phyloP scores from a whole-genome alignment of 37 sponge, comb jelly and placozoan species.

The Tethya wilhelma region DNA sequence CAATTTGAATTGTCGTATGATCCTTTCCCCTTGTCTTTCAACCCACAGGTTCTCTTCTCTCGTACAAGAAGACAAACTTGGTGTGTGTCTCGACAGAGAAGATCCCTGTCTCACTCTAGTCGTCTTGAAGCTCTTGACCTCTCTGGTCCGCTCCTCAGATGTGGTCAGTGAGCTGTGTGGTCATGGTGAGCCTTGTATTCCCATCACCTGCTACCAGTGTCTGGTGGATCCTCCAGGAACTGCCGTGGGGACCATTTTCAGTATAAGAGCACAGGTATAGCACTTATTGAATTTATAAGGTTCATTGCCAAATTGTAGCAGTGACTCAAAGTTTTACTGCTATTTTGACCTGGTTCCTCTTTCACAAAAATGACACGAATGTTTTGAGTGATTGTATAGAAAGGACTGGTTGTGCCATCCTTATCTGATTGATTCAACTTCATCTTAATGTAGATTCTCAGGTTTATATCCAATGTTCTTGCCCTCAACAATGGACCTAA shows the following conservation, averaged over 20 bases:
- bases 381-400: no score
- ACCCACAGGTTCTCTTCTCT: slow-evolving; percentile 25
- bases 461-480: slow-evolving; percentile 18
- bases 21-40: background rate
- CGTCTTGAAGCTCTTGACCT: slow-evolving; percentile 21
- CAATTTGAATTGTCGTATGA: background rate
- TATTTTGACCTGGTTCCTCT: no score
- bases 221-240: slow-evolving; percentile 27
- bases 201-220: slow-evolving; percentile 38
- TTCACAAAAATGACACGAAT: no score
- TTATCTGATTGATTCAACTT: background rate
- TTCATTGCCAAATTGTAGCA: no score
- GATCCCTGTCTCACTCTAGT: slow-evolving; percentile 26
- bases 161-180: slow-evolving; percentile 12
- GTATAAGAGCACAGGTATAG: slow-evolving; percentile 2
- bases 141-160: slow-evolving; percentile 12
- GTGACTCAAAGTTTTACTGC: no score
- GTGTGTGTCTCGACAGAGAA: slow-evolving; percentile 39
- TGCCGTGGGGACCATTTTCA: background rate
- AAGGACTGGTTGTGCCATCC: background rate
- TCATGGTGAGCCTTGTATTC: slow-evolving; percentile 25
- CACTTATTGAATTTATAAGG: no score
- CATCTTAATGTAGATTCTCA: slow-evolving; percentile 14
- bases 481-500: background rate
- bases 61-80: slow-evolving; percentile 15